Conservation (phyloP, 2,113 vertebrate species). For the Pholis gunnellus region DNA sequence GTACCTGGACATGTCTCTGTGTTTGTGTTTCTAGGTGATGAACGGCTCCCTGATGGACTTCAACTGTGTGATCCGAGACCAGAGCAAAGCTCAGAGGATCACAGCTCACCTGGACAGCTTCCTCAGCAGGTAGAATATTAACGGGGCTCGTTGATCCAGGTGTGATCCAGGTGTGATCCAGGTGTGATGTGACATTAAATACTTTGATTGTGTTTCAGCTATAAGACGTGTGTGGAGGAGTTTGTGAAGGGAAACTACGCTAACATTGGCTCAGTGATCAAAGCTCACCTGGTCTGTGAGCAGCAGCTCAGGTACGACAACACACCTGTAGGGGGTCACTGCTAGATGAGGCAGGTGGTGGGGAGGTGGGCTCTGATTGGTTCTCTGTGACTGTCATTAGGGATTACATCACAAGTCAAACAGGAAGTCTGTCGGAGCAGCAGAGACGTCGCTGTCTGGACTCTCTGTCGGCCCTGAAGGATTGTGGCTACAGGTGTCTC, state of each 20-base stretch:
- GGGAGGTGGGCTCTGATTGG: neutral
- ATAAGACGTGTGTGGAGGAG: slow-evolving; percentile 82
- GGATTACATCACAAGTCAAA: slow-evolving; percentile 48
- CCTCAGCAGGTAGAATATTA: slow-evolving; percentile 82
- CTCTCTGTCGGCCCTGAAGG: slow-evolving; percentile 79
- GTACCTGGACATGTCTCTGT: neutral
- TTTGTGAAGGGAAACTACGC: slow-evolving; percentile 83
- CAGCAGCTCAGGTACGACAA: slow-evolving; percentile 86
- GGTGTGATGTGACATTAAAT: neutral
- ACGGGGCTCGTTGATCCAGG: no score
- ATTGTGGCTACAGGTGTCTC: slow-evolving; percentile 76
- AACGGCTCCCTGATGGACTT: slow-evolving; percentile 74
- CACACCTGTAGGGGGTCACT: neutral
- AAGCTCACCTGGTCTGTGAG: slow-evolving; percentile 88
- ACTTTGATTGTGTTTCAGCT: slow-evolving; percentile 80
- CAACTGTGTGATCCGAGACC: slow-evolving; percentile 60
- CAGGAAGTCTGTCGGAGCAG: slow-evolving; percentile 42
- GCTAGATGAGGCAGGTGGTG: no score
- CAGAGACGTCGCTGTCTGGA: slow-evolving; percentile 62
- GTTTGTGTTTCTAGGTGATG: slow-evolving; percentile 78
- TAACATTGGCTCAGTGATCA: slow-evolving; percentile 80
- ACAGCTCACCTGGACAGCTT: slow-evolving; percentile 79
- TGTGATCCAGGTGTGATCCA: neutral
- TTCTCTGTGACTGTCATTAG: slow-evolving; percentile 46
- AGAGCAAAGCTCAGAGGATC: slow-evolving; percentile 72